Base-by-base conservation (phyloP, 2,113 vertebrate genomes). In the Trachemys scripta region DNA sequence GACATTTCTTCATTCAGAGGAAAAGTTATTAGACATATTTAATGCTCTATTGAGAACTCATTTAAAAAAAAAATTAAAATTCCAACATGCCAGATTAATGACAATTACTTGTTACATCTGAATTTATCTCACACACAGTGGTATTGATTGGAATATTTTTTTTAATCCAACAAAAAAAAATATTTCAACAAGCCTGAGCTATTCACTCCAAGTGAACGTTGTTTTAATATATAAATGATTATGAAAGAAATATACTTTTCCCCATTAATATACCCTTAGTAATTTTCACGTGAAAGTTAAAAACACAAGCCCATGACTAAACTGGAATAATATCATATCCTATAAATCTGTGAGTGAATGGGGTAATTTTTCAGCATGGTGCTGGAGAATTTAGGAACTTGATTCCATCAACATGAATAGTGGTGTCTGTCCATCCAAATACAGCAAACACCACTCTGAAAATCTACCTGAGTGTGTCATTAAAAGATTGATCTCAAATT, bases 101-200 rank as follows among this genome's bases (percentile, higher is more conserved):
- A 79, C 92, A 98, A 97, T 57, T 91, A 80, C 27, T 54, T 79
- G 47, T 59, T 89, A 92, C 54, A 82, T 94, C 95, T 90, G 59
- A 97, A 95, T 79, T 79, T 82, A 14, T 11, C 76, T 78, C 2
- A 38, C 75, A 22, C 42, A 86, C 10, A 84, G 11, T 59, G 87
- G 90, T 14, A 85, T 25, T 93, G 53, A 72, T 95, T 89, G 31
- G 56, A 76, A 79, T 20, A 1, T 27, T 2, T 85, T 79, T 93
- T 95, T 91, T 96, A 95, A 95, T 50, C 90, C 4, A 91, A 84
- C 87, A 69, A 35, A 97, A 96, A 38, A 84, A 22, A 90, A 92
- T 16, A 90, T 87, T 90, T 91, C 78, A 85, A 82, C 6, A 88
- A 65, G 87, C 50, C 35, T 38, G 72, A 47, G 16, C 5, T 24